These are phyloP conservation scores for Notolepis coatsorum DNA, from an alignment of 2,797 vertebrate genomes.

Conservation along the genomic window DNA sequence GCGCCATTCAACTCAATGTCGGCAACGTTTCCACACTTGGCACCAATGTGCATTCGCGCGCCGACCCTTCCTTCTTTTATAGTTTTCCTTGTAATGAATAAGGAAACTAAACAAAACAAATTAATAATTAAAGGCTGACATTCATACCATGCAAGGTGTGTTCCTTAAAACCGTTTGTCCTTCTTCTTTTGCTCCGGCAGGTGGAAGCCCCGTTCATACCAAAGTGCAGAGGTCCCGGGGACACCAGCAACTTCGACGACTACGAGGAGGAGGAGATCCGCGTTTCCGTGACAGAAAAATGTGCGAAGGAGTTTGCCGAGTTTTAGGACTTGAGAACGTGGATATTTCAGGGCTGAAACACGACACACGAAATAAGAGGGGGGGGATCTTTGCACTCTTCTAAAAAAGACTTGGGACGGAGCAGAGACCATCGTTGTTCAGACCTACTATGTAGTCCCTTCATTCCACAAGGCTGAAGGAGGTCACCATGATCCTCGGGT, in stretches of 20 bases:
- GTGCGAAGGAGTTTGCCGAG: conserved; percentile 96
- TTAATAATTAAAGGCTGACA: too few relatives aligned
- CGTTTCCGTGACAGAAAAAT: conserved; percentile 98
- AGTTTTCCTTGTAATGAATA: neutral
- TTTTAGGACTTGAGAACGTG: conserved; percentile 89
- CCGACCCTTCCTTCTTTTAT: too few relatives aligned
- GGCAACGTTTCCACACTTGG: too few relatives aligned
- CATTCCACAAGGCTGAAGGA: conserved; percentile 94
- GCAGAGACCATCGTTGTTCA: conserved; percentile 91
- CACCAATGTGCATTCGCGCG: too few relatives aligned
- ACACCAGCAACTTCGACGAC: conserved; percentile 99
- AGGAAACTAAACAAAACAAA: too few relatives aligned
- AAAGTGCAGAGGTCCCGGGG: conserved; percentile 98
- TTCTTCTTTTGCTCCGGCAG: conserved; percentile 64
- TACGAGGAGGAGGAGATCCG: conserved; percentile 99
- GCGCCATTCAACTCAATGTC: too few relatives aligned
- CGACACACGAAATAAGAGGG: conserved; percentile 78
- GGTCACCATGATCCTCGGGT: conserved; percentile 91
- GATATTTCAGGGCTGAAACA: conserved; percentile 87
- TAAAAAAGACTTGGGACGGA: conserved; percentile 94
- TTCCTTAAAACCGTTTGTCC: neutral
- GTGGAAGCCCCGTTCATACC: conserved; percentile 99
- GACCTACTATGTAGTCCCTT: conserved; percentile 92
- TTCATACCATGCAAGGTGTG: neutral
- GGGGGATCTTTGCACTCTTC: conserved; percentile 97